phyloP scores from a whole-genome alignment of 2,888 invertebrate species.

The Axea sp. region DNA sequence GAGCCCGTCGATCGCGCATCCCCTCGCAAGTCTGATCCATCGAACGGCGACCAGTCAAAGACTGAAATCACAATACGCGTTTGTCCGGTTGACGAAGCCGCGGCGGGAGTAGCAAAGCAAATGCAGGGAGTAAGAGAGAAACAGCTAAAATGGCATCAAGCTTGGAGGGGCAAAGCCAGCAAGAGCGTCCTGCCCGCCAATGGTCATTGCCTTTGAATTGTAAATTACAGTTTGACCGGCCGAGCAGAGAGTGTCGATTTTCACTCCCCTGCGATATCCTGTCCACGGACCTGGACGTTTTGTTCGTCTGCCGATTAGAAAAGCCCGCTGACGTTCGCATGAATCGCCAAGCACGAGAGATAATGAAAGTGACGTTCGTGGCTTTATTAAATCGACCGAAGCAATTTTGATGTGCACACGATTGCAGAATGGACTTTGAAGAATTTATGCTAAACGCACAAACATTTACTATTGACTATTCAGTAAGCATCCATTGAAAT shows the following conservation, averaged over 20 bases:
- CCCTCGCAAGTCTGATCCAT: constrained; percentile 62
- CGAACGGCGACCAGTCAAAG: constrained; percentile 74
- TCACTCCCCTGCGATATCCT: constrained; percentile 62
- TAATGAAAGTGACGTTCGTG: constrained; percentile 55
- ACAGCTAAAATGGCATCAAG: constrained; percentile 36
- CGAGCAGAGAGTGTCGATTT: constrained; percentile 73
- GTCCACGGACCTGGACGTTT: constrained; percentile 29
- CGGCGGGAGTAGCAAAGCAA: constrained; percentile 71
- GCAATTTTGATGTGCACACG: constrained; percentile 1
- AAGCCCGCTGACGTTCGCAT: constrained; percentile 20
- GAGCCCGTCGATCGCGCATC: constrained; percentile 44
- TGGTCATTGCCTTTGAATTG: constrained; percentile 75
- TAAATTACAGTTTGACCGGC: constrained; percentile 76
- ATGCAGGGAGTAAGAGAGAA: constrained; percentile 67
- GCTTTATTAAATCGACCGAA: constrained; percentile 49
- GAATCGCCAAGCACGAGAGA: constrained; percentile 27
- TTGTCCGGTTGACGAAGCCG: constrained; percentile 78
- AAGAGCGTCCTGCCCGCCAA: constrained; percentile 41
- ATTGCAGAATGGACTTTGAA: constrained; percentile 3
- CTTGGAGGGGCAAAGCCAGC: constrained; percentile 22
- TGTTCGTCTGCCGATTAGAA: constrained; percentile 43
- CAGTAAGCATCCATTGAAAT: neutral
- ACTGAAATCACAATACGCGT: constrained; percentile 79
- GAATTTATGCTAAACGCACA: constrained; percentile 7
- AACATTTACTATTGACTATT: no score